These are phyloP conservation scores for Dipus sagitta DNA, from an alignment of 2,797 vertebrate species.

Conservation along the genomic window DNA sequence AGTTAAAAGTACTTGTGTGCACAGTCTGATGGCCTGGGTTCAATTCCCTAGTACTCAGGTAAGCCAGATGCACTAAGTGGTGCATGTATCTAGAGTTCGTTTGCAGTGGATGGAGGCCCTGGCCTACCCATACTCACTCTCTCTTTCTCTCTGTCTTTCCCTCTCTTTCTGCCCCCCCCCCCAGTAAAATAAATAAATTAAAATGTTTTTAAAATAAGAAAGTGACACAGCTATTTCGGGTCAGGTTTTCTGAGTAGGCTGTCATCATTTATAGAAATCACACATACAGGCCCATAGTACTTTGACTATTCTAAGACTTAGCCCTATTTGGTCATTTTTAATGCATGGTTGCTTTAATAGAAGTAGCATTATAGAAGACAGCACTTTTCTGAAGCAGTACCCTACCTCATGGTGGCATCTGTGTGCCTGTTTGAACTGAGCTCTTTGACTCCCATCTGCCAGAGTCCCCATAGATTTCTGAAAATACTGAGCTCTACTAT, in stretches of 20 bases:
- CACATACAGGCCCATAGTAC: not conserved
- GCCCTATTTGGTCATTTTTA: not conserved
- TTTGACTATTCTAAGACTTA: not conserved
- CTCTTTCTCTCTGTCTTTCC: no score
- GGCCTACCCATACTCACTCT: no score
- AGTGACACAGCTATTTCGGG: not conserved
- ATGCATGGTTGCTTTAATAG: not conserved
- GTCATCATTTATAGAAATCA: not conserved
- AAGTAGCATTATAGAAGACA: not conserved
- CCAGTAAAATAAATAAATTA: no score
- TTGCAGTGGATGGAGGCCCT: no score
- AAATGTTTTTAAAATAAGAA: no score
- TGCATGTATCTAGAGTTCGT: no score
- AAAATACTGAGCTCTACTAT: conserved; percentile 1
- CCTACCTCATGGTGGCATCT: not conserved
- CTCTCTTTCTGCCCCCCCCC: no score
- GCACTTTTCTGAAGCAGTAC: not conserved
- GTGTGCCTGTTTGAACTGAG: not conserved
- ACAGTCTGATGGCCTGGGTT: no score
- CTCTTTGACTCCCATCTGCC: conserved; percentile 34
- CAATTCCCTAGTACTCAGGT: no score
- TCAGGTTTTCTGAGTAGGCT: not conserved
- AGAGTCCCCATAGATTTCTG: not conserved
- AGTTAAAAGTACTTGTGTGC: no score
- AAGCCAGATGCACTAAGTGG: no score